Evolutionary conservation across 2,888 invertebrate genomes (phyloP).

Genomic region (Meganola albula): DNA sequence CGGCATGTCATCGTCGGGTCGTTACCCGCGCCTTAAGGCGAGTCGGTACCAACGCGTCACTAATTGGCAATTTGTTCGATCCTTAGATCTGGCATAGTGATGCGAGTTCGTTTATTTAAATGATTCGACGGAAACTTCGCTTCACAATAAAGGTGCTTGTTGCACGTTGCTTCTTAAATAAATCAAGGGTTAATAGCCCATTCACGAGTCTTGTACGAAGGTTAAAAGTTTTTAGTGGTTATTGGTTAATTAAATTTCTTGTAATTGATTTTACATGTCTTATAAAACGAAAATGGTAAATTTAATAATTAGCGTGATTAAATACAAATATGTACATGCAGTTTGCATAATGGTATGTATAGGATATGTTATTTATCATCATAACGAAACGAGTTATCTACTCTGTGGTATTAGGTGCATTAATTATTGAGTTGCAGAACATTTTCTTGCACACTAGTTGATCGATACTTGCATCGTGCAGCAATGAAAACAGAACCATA

Average conservation of each 20-base stretch:
- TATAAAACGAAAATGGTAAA: too few species aligned
- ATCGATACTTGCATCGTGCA: too few species aligned
- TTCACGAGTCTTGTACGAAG: conserved; percentile 32
- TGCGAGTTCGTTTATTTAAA: conserved; percentile 76
- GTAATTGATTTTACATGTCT: conserved; percentile 20
- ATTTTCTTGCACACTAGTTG: too few species aligned
- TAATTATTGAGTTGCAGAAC: too few species aligned
- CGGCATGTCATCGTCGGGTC: conserved; percentile 27
- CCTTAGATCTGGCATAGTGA: conserved; percentile 76
- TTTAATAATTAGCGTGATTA: too few species aligned
- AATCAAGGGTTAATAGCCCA: conserved; percentile 47
- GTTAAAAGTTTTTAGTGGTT: conserved; percentile 32
- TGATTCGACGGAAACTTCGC: conserved; percentile 71
- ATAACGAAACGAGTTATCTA: too few species aligned
- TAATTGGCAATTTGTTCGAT: conserved; percentile 78
- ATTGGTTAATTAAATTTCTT: conserved; percentile 29
- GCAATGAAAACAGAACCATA: too few species aligned
- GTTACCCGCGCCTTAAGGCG: conserved; percentile 38
- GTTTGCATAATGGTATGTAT: too few species aligned
- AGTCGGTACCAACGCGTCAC: conserved; percentile 47
- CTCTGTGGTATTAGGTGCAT: too few species aligned
- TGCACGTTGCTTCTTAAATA: conserved; percentile 36
- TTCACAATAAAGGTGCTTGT: conserved; percentile 33
- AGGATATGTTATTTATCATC: too few species aligned
- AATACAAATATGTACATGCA: too few species aligned